Percentiles rank a stretch among this genome's conserved stretches.
Conservation (phyloP, 2,797 vertebrate genomes). For the Microtus californicus region DNA sequence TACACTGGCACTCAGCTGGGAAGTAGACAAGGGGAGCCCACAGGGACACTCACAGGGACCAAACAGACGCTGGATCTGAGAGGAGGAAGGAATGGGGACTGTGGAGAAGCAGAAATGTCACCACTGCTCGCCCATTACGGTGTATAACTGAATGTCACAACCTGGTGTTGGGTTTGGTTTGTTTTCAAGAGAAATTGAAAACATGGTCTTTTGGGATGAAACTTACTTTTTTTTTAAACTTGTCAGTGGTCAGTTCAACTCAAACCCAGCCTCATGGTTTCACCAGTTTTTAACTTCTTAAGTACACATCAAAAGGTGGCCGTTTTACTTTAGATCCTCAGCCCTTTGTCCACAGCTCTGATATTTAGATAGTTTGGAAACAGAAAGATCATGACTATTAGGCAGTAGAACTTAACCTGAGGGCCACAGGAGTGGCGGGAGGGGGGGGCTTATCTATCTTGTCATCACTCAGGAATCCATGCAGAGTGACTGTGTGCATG, state of each 20-base stretch:
- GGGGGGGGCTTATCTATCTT: accelerated
- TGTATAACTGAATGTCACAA: background rate
- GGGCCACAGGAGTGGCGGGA: no score
- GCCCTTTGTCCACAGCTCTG: background rate
- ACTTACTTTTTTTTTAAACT: background rate
- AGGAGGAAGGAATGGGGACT: background rate
- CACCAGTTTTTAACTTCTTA: background rate
- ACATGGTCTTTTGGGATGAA: background rate
- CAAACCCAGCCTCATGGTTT: background rate
- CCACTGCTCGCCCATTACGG: background rate
- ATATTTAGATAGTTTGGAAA: constrained; percentile 24
- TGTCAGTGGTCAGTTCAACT: background rate
- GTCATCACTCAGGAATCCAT: accelerated
- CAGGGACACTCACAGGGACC: background rate
- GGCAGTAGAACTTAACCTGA: background rate
- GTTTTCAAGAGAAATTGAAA: constrained; percentile 4
- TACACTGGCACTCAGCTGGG: background rate
- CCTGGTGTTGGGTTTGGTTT: background rate
- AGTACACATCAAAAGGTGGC: background rate
- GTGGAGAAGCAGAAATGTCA: background rate
- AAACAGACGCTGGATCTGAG: background rate
- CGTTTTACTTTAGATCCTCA: background rate
- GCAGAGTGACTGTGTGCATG: accelerated
- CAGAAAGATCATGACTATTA: background rate
- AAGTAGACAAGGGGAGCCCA: background rate